These are phyloP conservation scores for Mythimna impura DNA, from an alignment of 2,888 invertebrate species.

Conservation along the genomic window DNA sequence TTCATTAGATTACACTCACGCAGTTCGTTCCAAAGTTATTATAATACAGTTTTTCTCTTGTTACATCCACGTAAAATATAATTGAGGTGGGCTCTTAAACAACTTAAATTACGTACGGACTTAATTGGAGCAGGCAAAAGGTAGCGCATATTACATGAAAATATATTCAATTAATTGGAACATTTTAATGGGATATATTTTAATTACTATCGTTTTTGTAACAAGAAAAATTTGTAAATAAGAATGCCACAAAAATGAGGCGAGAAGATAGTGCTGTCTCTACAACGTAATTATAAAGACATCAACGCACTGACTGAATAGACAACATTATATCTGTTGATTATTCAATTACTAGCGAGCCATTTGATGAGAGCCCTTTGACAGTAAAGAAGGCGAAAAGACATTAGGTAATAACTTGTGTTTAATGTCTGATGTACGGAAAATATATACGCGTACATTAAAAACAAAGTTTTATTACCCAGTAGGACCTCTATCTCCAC, in stretches of 20 bases:
- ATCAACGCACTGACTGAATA: slow-evolving; percentile 57
- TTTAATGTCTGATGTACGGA: slow-evolving; percentile 8
- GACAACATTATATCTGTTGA: not conserved
- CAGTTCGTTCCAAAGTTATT: slow-evolving; percentile 25
- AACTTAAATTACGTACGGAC: slow-evolving; percentile 31
- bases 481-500: slow-evolving; percentile 31
- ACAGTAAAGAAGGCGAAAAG: slow-evolving; percentile 1
- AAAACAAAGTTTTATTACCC: slow-evolving; percentile 30
- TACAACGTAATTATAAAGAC: slow-evolving; percentile 57
- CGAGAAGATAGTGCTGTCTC: not conserved
- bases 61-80: slow-evolving; percentile 19
- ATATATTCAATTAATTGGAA: slow-evolving; percentile 7
- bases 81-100: slow-evolving; percentile 16
- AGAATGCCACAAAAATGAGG: not conserved
- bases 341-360: not conserved
- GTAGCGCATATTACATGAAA: slow-evolving; percentile 3
- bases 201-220: not conserved
- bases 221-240: not conserved
- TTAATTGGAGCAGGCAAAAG: slow-evolving; percentile 39
- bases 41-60: slow-evolving; percentile 21
- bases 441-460: slow-evolving; percentile 22
- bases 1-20: slow-evolving; percentile 44
- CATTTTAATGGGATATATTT: not conserved
- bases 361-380: no score
- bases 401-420: slow-evolving; percentile 24